These are phyloP conservation scores for Andricus grossulariae DNA, from an alignment of 1,140 invertebrate genomes.

Conservation along the genomic window DNA sequence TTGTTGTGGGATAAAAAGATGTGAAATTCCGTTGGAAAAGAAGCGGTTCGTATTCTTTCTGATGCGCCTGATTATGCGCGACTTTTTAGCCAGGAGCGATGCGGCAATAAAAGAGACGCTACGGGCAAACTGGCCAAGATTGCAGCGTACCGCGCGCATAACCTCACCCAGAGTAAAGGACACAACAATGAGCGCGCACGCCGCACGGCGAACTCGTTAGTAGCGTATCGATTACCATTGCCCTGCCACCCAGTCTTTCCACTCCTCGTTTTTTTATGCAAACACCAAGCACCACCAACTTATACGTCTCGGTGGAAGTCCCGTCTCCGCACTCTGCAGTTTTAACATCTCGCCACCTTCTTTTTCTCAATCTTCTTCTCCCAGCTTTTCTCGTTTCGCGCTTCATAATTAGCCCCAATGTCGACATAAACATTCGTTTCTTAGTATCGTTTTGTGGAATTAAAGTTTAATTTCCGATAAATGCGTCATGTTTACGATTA, in stretches of 20 bases:
- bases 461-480: constrained; percentile 1
- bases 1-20: not conserved
- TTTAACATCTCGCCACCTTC: constrained; percentile 13
- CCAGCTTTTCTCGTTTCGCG: not conserved
- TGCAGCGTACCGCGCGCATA: constrained; percentile 36
- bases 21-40: not conserved
- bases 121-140: constrained; percentile 45
- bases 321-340: not conserved
- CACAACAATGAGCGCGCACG: constrained; percentile 43
- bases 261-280: not conserved
- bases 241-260: constrained; percentile 5
- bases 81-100: constrained; percentile 51
- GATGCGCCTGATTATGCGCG: constrained; percentile 44
- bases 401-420: constrained; percentile 21
- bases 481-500: not conserved
- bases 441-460: constrained; percentile 12
- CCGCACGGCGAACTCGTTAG: constrained; percentile 45
- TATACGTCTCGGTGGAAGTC: not conserved
- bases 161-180: constrained; percentile 45
- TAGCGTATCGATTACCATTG: constrained; percentile 47
- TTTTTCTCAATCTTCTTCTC: constrained; percentile 19
- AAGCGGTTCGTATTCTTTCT: constrained; percentile 43
- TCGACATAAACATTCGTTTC: constrained; percentile 18
- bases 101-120: constrained; percentile 48
- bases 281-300: not conserved